phyloP scores from a whole-genome alignment of 2,113 vertebrate species.

The Castor canadensis region DNA sequence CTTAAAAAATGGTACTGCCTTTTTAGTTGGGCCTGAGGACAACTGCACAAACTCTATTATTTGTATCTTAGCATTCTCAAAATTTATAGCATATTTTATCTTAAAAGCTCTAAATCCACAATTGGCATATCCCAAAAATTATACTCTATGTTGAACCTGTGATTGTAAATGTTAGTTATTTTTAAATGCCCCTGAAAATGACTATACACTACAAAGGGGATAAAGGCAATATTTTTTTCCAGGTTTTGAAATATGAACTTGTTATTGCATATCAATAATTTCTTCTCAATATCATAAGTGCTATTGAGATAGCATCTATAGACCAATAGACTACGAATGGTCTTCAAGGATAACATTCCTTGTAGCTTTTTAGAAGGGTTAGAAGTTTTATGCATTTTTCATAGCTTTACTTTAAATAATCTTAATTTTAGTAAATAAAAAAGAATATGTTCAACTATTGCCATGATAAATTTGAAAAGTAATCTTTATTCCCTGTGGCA shows the following conservation, averaged over 20 bases:
- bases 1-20: neutral
- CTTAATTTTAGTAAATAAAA: neutral
- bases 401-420: neutral
- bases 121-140: neutral
- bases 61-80: neutral
- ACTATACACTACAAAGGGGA: slow-evolving; percentile 52
- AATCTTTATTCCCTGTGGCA: neutral
- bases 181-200: slow-evolving; percentile 45
- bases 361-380: neutral
- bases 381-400: slow-evolving; percentile 26
- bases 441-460: neutral
- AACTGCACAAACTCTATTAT: neutral
- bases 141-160: slow-evolving; percentile 39
- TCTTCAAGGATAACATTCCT: neutral
- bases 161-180: slow-evolving; percentile 47
- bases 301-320: neutral
- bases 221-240: slow-evolving; percentile 22
- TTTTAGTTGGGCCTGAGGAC: neutral
- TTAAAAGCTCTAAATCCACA: neutral
- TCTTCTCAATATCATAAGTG: neutral
- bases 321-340: neutral
- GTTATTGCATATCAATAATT: slow-evolving; percentile 65
- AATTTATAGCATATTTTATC: neutral
- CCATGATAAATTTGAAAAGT: neutral
- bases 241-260: slow-evolving; percentile 60